Evolutionary conservation across 2,797 vertebrate genomes (phyloP), one percentile per base, ranked within the genome.

Genomic region (Erithacus rubecula): DNA sequence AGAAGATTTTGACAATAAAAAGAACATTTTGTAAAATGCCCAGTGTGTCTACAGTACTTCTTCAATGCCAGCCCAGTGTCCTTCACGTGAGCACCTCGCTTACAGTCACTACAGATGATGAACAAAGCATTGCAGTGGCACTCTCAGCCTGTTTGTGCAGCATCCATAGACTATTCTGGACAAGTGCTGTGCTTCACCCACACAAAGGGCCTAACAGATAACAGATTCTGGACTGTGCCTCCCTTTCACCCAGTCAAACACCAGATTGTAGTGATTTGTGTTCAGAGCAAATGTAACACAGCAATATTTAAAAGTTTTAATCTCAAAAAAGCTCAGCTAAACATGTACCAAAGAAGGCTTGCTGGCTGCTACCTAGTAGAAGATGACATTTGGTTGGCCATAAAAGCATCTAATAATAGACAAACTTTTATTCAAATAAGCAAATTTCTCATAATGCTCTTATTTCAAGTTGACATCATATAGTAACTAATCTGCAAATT

Each of bases 121-220:
- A 89, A 95, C 67, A 89, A 77, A 30, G 47, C 30, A 43, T 2
- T 46, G 56, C 74, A 80, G 4, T 37, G 64, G 37, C 53, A 8
- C 37, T 75, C 44, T 92, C 64, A 79, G 49, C 18, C 46, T 47
- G 26, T 55, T 84, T 71, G 39, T 19, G 22, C 17, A 80, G 78
- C 53, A 82, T 34, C 30, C 6, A 0, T 24, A 83, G 92, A 93
- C 52, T 91, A 2, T 93, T 95, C 96, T 92, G 78, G 49, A 80
- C 24, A 69, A 95, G 86, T 34, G 64, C 34, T 1, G 36, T 2
- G 37, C 67, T 82, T 93, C 78, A 83, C 21, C 34, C 77, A 84
- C 81, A 96, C 94, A 94, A 93, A 93, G 34, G 64, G 32, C 63
- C 78, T 46, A 90, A 84, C 37, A 77, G 86, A 87, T 44, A 55